A percentile compares a stretch with the other conserved stretches of the same genome.
These are phyloP conservation scores for fruit fly (Drosophila melanogaster) DNA, from an alignment of 1,140 invertebrate genomes.

Conservation along the genomic window DNA sequence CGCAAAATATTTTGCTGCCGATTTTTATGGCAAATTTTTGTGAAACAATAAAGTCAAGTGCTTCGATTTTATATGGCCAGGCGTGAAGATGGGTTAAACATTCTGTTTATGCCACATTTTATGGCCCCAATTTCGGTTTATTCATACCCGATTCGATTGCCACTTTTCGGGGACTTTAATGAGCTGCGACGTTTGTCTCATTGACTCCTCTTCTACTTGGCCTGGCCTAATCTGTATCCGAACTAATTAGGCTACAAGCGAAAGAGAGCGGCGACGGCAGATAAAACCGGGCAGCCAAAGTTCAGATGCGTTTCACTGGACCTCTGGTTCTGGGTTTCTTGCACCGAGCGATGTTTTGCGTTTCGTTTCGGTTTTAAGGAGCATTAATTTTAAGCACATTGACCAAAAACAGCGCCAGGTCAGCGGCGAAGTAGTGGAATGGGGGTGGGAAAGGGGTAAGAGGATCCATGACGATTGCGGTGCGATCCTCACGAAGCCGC, in stretches of 20 bases:
- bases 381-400: slow-evolving; percentile 78
- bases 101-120: slow-evolving; percentile 56
- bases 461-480: slow-evolving; percentile 62
- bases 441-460: slow-evolving; percentile 12
- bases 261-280: slow-evolving; percentile 23
- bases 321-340: slow-evolving; percentile 9
- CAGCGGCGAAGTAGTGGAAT: slow-evolving; percentile 23
- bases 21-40: slow-evolving; percentile 57
- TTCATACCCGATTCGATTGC: slow-evolving; percentile 9
- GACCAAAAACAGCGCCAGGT: slow-evolving; percentile 77
- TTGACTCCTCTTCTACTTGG: slow-evolving; percentile 53
- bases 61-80: slow-evolving; percentile 40
- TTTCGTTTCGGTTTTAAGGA: slow-evolving; percentile 47
- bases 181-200: slow-evolving; percentile 50
- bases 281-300: slow-evolving; percentile 52
- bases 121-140: slow-evolving; percentile 1
- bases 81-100: slow-evolving; percentile 57
- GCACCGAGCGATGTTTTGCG: slow-evolving; percentile 14
- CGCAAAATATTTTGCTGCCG: slow-evolving; percentile 5
- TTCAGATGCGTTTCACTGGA: slow-evolving; percentile 64
- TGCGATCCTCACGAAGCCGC: slow-evolving; percentile 75
- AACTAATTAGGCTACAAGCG: slow-evolving; percentile 80
- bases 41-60: slow-evolving; percentile 65
- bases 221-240: slow-evolving; percentile 55
- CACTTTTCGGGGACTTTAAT: slow-evolving; percentile 39